These are phyloP conservation scores for Vanessa atalanta DNA, from an alignment of 1,140 invertebrate species.

Conservation along the genomic window DNA sequence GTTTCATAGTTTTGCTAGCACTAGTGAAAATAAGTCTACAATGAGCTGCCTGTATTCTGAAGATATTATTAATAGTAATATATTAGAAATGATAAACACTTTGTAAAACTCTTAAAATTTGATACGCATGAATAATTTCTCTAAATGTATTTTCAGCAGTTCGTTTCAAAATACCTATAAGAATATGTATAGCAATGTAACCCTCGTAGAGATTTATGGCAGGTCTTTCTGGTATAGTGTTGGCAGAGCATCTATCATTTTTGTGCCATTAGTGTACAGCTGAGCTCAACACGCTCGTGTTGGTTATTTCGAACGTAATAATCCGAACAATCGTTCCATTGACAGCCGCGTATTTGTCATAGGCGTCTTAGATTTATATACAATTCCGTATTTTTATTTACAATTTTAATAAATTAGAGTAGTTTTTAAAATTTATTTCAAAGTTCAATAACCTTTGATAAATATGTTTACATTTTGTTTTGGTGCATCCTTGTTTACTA, in stretches of 20 bases:
- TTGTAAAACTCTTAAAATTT: background rate
- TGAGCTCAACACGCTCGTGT: slow-evolving; percentile 33
- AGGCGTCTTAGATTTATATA: background rate
- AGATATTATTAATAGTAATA: background rate
- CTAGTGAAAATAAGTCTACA: slow-evolving; percentile 4
- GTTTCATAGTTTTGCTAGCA: slow-evolving; percentile 22
- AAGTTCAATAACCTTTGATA: too few relatives aligned
- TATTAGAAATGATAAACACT: background rate
- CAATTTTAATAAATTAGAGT: too few relatives aligned
- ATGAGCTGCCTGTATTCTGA: background rate
- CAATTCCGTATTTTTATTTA: too few relatives aligned
- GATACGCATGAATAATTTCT: too few relatives aligned
- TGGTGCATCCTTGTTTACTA: too few relatives aligned
- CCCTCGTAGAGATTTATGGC: slow-evolving; percentile 42
- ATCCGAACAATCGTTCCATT: slow-evolving; percentile 24
- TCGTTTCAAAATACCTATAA: background rate
- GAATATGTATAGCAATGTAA: slow-evolving; percentile 10
- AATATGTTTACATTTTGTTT: too few relatives aligned
- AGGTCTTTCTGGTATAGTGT: slow-evolving; percentile 28
- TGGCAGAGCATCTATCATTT: slow-evolving; percentile 50
- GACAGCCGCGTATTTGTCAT: slow-evolving; percentile 12
- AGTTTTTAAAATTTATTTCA: too few relatives aligned
- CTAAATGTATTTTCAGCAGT: too few relatives aligned
- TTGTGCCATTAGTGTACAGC: slow-evolving; percentile 49
- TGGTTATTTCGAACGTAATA: slow-evolving; percentile 24